Percentiles rank a stretch among this genome's conserved stretches.
phyloP scores from a whole-genome alignment of 2,888 invertebrate genomes.

The Drosophila anceps region DNA sequence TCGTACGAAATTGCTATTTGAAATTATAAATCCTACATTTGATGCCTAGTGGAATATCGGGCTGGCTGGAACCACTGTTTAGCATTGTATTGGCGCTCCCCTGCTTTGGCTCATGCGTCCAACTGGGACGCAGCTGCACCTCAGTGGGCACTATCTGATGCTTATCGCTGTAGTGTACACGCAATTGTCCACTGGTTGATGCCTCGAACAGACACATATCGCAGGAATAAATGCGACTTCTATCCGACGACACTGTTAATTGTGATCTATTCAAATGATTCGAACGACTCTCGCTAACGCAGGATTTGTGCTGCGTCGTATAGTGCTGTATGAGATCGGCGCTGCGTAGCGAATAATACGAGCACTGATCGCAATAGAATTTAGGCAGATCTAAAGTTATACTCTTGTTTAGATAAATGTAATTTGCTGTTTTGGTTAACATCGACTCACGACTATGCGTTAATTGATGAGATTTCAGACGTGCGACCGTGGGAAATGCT shows the following conservation, averaged over 20 bases:
- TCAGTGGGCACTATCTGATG: conserved; percentile 73
- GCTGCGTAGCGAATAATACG: conserved; percentile 77
- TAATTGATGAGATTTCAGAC: conserved; percentile 71
- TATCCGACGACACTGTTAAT: conserved; percentile 8
- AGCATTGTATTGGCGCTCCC: neutral
- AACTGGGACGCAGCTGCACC: conserved; percentile 72
- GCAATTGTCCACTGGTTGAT: conserved; percentile 53
- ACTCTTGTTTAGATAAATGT: neutral
- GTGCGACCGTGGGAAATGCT: conserved; percentile 60
- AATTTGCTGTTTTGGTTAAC: neutral
- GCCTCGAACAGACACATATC: conserved; percentile 80
- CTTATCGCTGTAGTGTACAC: conserved; percentile 69
- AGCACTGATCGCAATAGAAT: conserved; percentile 80
- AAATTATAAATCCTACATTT: conserved; percentile 47
- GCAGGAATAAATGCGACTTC: conserved; percentile 59
- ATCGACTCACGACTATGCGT: conserved; percentile 65
- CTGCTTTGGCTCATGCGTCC: conserved; percentile 34
- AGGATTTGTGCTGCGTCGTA: conserved; percentile 64
- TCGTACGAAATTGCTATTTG: neutral
- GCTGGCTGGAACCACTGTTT: conserved; percentile 3
- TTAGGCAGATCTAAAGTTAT: conserved; percentile 77
- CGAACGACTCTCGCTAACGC: conserved; percentile 26
- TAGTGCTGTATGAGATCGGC: conserved; percentile 79
- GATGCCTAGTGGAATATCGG: conserved; percentile 58
- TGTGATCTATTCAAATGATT: conserved; percentile 11